These are phyloP conservation scores for Gallinago undulata DNA, from an alignment of 2,113 vertebrate genomes.

Conservation along the genomic window DNA sequence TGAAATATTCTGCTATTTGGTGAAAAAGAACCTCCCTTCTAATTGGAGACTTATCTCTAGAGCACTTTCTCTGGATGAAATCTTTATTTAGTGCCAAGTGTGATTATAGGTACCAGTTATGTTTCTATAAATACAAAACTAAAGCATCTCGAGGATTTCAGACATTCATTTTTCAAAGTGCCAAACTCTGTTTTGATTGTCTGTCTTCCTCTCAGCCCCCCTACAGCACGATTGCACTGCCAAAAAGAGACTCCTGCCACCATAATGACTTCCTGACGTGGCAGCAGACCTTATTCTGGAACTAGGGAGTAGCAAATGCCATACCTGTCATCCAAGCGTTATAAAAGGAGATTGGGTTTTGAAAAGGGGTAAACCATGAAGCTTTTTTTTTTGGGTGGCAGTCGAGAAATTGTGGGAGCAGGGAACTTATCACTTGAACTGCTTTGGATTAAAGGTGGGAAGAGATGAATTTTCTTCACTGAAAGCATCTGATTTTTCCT, in stretches of 20 bases:
- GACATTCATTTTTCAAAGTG: conserved; percentile 25
- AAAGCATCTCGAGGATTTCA: conserved; percentile 12
- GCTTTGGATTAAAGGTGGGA: not conserved
- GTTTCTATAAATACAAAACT: not conserved
- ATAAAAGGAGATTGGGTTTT: not conserved
- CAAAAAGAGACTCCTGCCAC: not conserved
- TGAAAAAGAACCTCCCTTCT: not conserved
- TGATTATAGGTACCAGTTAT: not conserved
- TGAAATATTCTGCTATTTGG: not conserved
- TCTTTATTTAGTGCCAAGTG: conserved; percentile 57
- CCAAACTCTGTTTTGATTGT: conserved; percentile 42
- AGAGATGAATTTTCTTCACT: not conserved
- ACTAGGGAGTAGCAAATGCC: not conserved
- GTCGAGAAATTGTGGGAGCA: not conserved
- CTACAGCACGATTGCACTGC: not conserved
- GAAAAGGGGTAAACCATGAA: not conserved
- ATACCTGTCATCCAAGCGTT: not conserved
- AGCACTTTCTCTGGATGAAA: conserved; percentile 44
- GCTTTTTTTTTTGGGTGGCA: not conserved
- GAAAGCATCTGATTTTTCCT: not conserved
- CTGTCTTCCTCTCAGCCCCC: not conserved
- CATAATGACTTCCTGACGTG: not conserved
- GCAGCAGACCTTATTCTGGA: not conserved
- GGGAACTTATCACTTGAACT: not conserved
- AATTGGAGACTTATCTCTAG: not conserved